Evolutionary conservation across 2,888 invertebrate species (phyloP).

Genomic region (Lepetodrilus schrolli): DNA sequence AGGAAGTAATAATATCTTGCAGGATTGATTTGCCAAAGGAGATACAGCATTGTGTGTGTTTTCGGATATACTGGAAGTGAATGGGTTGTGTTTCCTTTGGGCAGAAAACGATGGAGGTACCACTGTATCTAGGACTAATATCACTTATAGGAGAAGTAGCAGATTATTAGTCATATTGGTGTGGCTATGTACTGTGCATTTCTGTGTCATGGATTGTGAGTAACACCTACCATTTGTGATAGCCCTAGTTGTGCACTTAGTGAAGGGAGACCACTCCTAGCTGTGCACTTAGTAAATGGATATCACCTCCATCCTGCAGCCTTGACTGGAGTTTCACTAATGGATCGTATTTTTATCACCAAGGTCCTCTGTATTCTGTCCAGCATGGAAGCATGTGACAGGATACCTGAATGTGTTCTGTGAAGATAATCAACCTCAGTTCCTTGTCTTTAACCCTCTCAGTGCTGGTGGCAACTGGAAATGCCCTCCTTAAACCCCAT

Average conservation of each 20-base stretch:
- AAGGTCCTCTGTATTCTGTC: slow-evolving; percentile 21
- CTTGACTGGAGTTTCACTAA: not conserved
- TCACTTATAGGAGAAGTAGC: slow-evolving; percentile 16
- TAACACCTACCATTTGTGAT: slow-evolving; percentile 10
- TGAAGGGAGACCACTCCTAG: slow-evolving; percentile 23
- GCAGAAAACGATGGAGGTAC: not conserved
- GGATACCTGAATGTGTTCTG: too few relatives aligned
- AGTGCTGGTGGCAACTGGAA: not conserved
- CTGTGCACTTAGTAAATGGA: slow-evolving; percentile 25
- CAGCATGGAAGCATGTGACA: not conserved
- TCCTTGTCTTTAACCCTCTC: not conserved
- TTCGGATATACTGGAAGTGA: not conserved
- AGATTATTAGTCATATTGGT: slow-evolving; percentile 24
- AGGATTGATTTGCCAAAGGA: slow-evolving; percentile 25
- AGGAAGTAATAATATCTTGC: too few relatives aligned
- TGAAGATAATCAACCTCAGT: too few relatives aligned
- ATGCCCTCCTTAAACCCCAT: too few relatives aligned
- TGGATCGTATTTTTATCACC: not conserved
- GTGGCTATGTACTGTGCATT: slow-evolving; percentile 25
- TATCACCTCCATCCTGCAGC: slow-evolving; percentile 13
- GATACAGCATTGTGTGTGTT: not conserved
- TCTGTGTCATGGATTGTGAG: not conserved
- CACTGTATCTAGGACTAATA: not conserved
- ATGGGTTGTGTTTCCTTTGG: slow-evolving; percentile 20
- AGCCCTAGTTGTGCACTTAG: slow-evolving; percentile 24